Evolutionary conservation across 2,888 invertebrate genomes (phyloP).

Genomic region (Hirudinaria manillensis): DNA sequence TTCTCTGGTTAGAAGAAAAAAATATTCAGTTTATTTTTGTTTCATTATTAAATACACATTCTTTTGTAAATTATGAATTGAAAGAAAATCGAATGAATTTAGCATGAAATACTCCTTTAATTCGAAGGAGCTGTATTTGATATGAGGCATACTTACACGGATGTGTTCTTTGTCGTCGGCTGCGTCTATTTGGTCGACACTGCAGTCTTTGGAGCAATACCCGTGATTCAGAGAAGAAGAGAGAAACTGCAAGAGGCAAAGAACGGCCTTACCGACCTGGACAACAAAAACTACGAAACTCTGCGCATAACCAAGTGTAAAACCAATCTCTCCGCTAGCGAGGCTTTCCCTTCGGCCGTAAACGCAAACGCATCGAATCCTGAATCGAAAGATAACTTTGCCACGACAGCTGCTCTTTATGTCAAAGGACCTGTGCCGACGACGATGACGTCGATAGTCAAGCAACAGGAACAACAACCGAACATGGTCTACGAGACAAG

Average conservation of each 20-base stretch:
- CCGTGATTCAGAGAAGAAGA: constrained; percentile 35
- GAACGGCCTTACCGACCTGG: constrained; percentile 17
- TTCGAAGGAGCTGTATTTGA: constrained; percentile 41
- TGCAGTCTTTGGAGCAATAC: constrained; percentile 41
- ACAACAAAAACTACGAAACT: constrained; percentile 27
- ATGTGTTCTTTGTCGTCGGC: constrained; percentile 43
- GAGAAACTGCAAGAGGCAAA: constrained; percentile 5
- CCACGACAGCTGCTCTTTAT: constrained; percentile 1
- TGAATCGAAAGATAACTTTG: constrained; percentile 1
- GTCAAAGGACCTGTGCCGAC: constrained; percentile 21
- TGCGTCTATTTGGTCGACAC: constrained; percentile 41
- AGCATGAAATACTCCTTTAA: background rate
- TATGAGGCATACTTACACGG: constrained; percentile 42
- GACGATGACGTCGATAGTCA: constrained; percentile 22
- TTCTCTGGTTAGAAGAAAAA: constrained; percentile 40
- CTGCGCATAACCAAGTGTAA: background rate
- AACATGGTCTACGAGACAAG: background rate
- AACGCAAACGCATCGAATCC: background rate
- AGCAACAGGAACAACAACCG: constrained; percentile 15
- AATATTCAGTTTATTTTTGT: background rate
- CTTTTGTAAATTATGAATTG: too few relatives aligned
- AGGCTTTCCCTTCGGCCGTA: background rate
- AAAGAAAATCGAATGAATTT: too few relatives aligned
- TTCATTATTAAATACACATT: background rate
- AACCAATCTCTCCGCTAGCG: background rate